Conservation (phyloP, 2,113 vertebrate species). For the Ciconia stormi region DNA sequence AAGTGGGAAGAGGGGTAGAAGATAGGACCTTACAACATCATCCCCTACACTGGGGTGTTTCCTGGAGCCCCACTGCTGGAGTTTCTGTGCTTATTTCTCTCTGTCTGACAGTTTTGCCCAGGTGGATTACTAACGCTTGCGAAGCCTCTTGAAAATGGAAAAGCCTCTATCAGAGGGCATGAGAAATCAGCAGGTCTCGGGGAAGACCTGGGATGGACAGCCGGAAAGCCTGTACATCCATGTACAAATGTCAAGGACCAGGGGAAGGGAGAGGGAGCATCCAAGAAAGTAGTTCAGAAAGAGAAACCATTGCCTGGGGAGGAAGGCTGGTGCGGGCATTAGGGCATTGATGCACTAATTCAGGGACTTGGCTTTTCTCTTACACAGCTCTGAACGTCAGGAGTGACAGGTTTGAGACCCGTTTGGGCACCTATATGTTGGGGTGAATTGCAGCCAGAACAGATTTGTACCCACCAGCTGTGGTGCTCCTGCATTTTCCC, state of each 20-base stretch:
- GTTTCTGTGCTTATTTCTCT: not conserved
- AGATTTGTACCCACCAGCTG: not conserved
- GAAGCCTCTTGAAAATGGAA: not conserved
- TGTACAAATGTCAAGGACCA: not conserved
- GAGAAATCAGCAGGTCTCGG: not conserved
- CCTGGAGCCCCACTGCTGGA: not conserved
- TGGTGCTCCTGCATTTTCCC: not conserved
- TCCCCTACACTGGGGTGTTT: not conserved
- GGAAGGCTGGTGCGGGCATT: not conserved
- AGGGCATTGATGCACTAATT: not conserved
- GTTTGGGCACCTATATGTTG: not conserved
- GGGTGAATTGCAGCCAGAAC: not conserved
- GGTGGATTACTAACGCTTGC: not conserved
- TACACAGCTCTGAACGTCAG: not conserved
- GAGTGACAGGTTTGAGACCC: not conserved
- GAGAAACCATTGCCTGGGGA: not conserved
- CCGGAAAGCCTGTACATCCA: not conserved
- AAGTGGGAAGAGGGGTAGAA: not conserved
- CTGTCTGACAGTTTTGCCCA: not conserved
- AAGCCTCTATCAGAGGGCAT: not conserved
- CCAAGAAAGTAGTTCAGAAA: not conserved
- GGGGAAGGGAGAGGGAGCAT: not conserved
- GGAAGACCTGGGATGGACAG: not conserved
- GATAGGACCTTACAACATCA: not conserved
- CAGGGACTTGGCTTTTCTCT: not conserved